phyloP scores from a whole-genome alignment of 92 coral and sea anemone genomes.

The Umimayanthus chanpuru region DNA sequence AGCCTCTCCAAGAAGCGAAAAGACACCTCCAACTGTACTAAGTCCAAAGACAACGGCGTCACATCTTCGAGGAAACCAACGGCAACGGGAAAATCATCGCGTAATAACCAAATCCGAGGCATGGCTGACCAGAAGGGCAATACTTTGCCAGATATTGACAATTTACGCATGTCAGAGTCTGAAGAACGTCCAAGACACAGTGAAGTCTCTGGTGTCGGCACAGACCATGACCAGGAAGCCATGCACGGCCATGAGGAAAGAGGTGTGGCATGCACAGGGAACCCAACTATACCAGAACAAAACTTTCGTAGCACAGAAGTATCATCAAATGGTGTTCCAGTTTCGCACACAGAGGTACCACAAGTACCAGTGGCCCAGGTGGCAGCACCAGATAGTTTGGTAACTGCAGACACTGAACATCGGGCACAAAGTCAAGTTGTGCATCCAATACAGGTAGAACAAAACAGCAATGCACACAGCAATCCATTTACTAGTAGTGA shows the following conservation, averaged over 20 bases:
- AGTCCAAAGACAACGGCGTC: too few species aligned
- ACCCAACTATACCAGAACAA: too few species aligned
- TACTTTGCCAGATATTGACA: background rate
- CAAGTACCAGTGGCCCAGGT: background rate
- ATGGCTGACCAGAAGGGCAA: background rate
- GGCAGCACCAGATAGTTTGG: background rate
- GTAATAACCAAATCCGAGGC: background rate
- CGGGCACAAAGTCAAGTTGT: background rate
- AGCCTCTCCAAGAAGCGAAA: slow-evolving; percentile 6
- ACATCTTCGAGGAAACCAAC: background rate
- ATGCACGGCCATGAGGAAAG: background rate
- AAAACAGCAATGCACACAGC: background rate
- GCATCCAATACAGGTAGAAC: background rate
- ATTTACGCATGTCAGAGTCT: background rate
- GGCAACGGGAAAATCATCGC: background rate
- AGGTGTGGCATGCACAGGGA: background rate
- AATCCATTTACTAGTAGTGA: background rate
- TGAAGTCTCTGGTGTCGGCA: background rate
- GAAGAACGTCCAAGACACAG: background rate
- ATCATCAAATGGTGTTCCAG: background rate
- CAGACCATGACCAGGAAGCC: background rate
- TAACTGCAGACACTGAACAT: background rate
- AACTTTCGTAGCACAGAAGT: background rate
- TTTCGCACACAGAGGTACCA: background rate
- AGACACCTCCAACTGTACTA: background rate